Percentiles rank a stretch among this genome's conserved stretches.
These are phyloP conservation scores for Heteromormyrus szaboi DNA, from an alignment of 2,797 vertebrate species.

Conservation along the genomic window DNA sequence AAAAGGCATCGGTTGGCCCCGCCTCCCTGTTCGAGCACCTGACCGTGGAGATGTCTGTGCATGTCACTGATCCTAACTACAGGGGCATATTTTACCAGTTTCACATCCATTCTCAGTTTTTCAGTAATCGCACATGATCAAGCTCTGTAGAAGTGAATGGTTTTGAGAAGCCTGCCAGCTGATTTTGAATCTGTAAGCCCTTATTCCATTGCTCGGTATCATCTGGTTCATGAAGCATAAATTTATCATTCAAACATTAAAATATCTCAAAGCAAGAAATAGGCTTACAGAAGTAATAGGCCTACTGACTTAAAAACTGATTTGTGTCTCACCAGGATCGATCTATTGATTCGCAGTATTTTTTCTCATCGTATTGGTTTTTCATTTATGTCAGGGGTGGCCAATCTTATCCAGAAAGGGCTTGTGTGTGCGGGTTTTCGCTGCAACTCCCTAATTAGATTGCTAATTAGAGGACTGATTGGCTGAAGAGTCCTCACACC, in stretches of 20 bases:
- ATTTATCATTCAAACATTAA: no score
- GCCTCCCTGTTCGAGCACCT: neutral
- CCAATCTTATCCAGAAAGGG: no score
- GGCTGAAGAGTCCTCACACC: no score
- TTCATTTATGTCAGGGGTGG: no score
- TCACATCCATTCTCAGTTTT: neutral
- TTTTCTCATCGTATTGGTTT: no score
- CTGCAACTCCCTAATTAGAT: no score
- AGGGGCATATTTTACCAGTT: neutral
- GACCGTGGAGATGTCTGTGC: neutral
- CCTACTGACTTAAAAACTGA: neutral
- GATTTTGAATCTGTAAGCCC: neutral
- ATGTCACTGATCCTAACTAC: neutral
- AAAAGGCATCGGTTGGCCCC: no score
- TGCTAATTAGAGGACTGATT: no score
- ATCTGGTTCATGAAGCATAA: neutral
- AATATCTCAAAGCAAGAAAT: neutral
- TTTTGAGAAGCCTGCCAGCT: neutral
- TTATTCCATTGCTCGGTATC: neutral
- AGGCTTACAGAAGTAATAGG: neutral
- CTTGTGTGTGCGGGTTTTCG: no score
- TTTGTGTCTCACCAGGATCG: neutral
- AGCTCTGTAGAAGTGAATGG: neutral
- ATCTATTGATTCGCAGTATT: no score
- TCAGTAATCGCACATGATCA: neutral